Conservation (phyloP, 2,888 invertebrate species). For the Allolobophora icterica region DNA sequence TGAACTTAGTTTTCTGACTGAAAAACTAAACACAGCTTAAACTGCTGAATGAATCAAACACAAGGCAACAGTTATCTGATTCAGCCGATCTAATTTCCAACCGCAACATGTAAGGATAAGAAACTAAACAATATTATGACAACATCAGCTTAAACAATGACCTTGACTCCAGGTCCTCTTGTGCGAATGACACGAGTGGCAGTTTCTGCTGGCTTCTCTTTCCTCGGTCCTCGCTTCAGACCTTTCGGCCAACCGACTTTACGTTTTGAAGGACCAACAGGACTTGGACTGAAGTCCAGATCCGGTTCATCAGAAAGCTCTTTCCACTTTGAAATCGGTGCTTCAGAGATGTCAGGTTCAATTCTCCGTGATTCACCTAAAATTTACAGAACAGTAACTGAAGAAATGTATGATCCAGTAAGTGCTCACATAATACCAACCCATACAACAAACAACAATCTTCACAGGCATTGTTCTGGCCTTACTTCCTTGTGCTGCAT, state of each 20-base stretch:
- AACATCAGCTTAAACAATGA: background rate
- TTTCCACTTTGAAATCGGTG: constrained; percentile 5
- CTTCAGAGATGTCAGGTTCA: background rate
- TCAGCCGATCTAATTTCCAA: background rate
- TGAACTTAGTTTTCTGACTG: background rate
- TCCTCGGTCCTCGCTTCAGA: constrained; percentile 19
- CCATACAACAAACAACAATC: background rate
- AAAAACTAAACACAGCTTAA: background rate
- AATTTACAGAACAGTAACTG: background rate
- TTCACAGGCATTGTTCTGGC: background rate
- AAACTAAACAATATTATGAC: background rate
- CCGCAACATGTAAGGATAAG: background rate
- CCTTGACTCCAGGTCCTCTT: background rate
- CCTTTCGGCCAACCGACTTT: constrained; percentile 25
- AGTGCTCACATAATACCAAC: background rate
- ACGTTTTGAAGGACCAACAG: background rate
- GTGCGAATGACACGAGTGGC: constrained; percentile 17
- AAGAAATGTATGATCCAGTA: background rate
- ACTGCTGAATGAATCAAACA: background rate
- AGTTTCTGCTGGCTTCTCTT: background rate
- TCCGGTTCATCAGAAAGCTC: background rate
- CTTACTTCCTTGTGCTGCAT: background rate
- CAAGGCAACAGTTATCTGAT: background rate
- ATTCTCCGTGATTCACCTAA: background rate
- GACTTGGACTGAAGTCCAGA: background rate